Evolutionary conservation across 1,140 invertebrate species (phyloP), one percentile per base, ranked within the genome.

Genomic region (Asobara japonica): DNA sequence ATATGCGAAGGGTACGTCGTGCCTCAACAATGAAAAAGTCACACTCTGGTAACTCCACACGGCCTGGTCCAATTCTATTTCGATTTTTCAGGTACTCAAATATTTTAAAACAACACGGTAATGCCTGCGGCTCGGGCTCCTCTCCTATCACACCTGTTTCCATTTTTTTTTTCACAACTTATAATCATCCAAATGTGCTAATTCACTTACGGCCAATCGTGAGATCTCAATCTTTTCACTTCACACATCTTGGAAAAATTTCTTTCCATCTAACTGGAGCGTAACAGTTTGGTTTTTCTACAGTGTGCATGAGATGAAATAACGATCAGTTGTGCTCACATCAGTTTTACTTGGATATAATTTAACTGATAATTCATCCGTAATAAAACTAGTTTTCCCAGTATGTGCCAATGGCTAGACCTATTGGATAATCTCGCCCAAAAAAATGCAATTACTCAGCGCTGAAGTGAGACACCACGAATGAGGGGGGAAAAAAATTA

Each of bases 1-100:
- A 66, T 10, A 87, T 74, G 7, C 86, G 77, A 29, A 88, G 30
- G 2, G 82, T 83, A 7, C 86, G 79, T 18, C 82, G 75, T 0
- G 85, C 81, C 11, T 76, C 84, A 0, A 85, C 80, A 27, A 78
- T 78, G 20, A 86, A 83, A 51, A 87, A 88, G 27, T 87, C 85
- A 29, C 84, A 86, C 31, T 86, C 83, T 0, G 80, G 74, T 38
- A 86, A 76, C 31, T 85, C 81, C 29, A 85, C 69, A 30, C 77
- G 79, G 0, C 78, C 82, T 0, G 86, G 86, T 36, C 79, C 78
- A 27, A 86, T 77, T 31, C 80, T 77, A 38, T 84, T 84, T 0
- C 80, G 79, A 74, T 84, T 85, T 38, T 68, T 81, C 69, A 86
- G 71, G 51, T 81, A 80, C 31, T 79, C 75, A 56, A 82, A 74